Base-by-base conservation (phyloP, 2,113 vertebrate genomes). In the Fukomys damarensis region DNA sequence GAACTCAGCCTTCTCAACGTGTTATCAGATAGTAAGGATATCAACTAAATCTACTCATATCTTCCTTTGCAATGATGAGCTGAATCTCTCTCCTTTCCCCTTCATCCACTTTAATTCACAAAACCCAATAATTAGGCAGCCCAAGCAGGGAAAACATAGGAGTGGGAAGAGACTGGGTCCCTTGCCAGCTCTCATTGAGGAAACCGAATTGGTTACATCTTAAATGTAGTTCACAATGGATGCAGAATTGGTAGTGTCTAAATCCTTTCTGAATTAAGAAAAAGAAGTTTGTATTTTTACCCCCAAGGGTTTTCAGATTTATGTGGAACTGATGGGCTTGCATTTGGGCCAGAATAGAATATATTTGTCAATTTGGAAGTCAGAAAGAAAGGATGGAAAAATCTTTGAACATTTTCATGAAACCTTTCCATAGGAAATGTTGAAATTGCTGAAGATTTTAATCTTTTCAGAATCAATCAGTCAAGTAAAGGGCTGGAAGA, bases 381-480 rank as follows among this genome's bases (percentile, higher is more conserved):
- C 56, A 84, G 85, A 93, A 80, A 93, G 22, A 9, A 93, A 93
- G 28, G 30, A 9, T 68, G 3, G 56, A 95, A 5, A 87, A n/a
- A n/a, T 35, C 72, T 80, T 81, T 11, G 83, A 80, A 68, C 63
- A 58, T 92, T 93, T 82, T 93, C 32, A 79, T 52, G 30, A 74
- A 88, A 52, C 91, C 16, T 80, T 83, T 92, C 41, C 92, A 56
- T 4, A 90, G 59, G 43, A 84, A n/a, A 49, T 74, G 7, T 49
- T 94, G 61, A 72, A 91, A 91, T 88, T 58, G 22, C 32, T 76
- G n/a, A 82, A 52, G 74, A 77, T 86, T 76, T 95, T 94, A 79
- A 35, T 86, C 46, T 93, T 85, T 80, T 86, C 43, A 54, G 65
- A 91, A 86, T 61, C 8, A 83, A 66, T 5, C n/a, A 61, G 70